These are phyloP conservation scores for Troilus luridus DNA, from an alignment of 2,888 invertebrate genomes.

Conservation along the genomic window DNA sequence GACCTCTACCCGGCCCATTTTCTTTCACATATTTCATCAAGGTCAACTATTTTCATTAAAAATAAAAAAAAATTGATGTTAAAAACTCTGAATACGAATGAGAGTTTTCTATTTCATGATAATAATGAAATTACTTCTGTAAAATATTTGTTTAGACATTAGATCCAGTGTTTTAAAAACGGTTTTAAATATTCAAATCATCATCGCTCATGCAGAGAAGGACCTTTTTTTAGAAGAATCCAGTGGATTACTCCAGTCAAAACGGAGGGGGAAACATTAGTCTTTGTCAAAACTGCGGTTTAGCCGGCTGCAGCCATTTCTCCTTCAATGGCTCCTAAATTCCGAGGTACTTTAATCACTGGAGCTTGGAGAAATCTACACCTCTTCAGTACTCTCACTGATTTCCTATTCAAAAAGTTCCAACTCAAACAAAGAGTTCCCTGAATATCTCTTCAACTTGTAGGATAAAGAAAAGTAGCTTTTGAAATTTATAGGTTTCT, in stretches of 20 bases:
- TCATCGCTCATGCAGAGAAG: background rate
- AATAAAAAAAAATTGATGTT: too few relatives aligned
- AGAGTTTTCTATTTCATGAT: background rate
- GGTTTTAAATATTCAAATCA: background rate
- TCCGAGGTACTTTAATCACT: conserved; percentile 21
- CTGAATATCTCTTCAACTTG: background rate
- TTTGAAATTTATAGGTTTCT: background rate
- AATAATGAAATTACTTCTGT: background rate
- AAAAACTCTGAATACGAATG: too few relatives aligned
- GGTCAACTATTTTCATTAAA: too few relatives aligned
- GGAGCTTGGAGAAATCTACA: background rate
- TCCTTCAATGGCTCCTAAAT: background rate
- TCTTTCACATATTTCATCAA: too few relatives aligned
- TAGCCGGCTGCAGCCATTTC: background rate
- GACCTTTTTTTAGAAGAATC: background rate
- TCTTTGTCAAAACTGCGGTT: conserved; percentile 20
- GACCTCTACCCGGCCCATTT: too few relatives aligned
- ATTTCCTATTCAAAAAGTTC: background rate
- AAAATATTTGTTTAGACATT: background rate
- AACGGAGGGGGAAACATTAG: conserved; percentile 1
- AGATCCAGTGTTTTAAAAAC: background rate
- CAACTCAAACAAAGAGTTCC: background rate
- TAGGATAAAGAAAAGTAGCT: background rate
- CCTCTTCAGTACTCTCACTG: background rate
- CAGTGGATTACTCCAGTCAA: background rate